Conservation (phyloP, 2,888 invertebrate species). For the Altica lythri region DNA sequence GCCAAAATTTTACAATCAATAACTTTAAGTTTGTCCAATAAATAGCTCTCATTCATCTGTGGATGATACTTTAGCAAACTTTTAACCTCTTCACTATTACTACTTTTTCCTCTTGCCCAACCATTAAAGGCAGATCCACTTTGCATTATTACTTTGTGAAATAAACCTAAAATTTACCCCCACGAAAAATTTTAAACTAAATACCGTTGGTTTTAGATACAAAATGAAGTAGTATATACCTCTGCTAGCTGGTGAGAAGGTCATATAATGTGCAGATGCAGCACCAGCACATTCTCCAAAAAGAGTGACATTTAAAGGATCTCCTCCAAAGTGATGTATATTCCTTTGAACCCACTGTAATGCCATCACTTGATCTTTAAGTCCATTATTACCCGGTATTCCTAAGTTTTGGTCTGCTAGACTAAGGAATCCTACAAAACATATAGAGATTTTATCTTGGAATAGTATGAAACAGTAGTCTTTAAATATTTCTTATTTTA, state of each 20-base stretch:
- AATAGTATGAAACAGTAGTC: too few relatives aligned
- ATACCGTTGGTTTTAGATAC: background rate
- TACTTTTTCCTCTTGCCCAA: conserved; percentile 45
- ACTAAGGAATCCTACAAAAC: conserved; percentile 58
- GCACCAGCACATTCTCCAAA: conserved; percentile 62
- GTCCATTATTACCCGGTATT: conserved; percentile 61
- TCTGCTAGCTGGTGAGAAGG: conserved; percentile 57
- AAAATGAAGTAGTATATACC: conserved; percentile 34
- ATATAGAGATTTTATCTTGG: too few relatives aligned
- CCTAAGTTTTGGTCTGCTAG: conserved; percentile 57
- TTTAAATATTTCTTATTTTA: too few relatives aligned
- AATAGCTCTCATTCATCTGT: too few relatives aligned
- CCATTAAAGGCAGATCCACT: conserved; percentile 46
- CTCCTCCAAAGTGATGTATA: conserved; percentile 59
- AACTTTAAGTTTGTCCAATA: too few relatives aligned
- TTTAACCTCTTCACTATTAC: too few relatives aligned
- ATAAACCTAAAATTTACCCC: conserved; percentile 39
- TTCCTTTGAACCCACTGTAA: conserved; percentile 61
- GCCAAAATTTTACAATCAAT: too few relatives aligned
- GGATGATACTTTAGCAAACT: too few relatives aligned
- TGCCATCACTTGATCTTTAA: conserved; percentile 61
- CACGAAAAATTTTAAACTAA: background rate
- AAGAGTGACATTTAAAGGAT: conserved; percentile 60
- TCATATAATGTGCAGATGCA: conserved; percentile 59
- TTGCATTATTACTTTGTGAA: conserved; percentile 49